Base-by-base conservation (phyloP, 2,113 vertebrate genomes). In the Telmatochromis brachygnathus region DNA sequence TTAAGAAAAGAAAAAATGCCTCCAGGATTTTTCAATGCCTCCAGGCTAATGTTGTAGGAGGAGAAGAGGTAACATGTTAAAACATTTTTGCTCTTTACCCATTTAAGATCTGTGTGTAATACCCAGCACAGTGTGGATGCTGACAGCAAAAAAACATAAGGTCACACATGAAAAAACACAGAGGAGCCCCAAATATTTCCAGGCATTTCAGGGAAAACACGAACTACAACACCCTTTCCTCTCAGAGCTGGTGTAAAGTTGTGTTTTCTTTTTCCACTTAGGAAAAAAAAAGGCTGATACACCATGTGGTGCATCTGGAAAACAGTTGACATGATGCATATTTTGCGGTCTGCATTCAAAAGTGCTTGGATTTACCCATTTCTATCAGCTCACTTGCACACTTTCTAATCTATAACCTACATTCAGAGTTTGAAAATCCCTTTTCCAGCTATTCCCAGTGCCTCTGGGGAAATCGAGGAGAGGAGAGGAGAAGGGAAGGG, bases 341-440 rank as follows among this genome's bases (percentile, higher is more conserved):
- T 88, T 91, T 62, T 83, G 82, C 70, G 80, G 73, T 53, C 65
- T 84, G 53, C 49, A 55, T 90, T 80, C 58, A 89, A 26, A 82
- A 79, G 45, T 83, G 75, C 33, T 88, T 37, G 17, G 35, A 88
- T 88, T 83, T 79, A 79, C 19, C 68, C 53, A 60, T 84, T 89
- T 91, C 14, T 86, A 83, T 83, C 83, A 83, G 37, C 73, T 87
- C 51, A 19, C 68, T 56, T 89, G 82, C 65, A 56, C 75, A 88
- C 80, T 89, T 91, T 49, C 85, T 82, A 56, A 93, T 93, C 85
- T 92, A 77, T 87, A 90, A 89, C 88, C 92, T 84, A 88, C 86
- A 93, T 94, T 90, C 88, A 82, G 84, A 90, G 75, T 87, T 90
- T 75, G 62, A 42, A 47, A 84, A 89, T 80, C 65, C 65, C 53